A percentile compares a stretch with the other conserved stretches of the same genome.
Evolutionary conservation across 2,797 vertebrate species (phyloP).

Genomic region (Scleropages formosus): DNA sequence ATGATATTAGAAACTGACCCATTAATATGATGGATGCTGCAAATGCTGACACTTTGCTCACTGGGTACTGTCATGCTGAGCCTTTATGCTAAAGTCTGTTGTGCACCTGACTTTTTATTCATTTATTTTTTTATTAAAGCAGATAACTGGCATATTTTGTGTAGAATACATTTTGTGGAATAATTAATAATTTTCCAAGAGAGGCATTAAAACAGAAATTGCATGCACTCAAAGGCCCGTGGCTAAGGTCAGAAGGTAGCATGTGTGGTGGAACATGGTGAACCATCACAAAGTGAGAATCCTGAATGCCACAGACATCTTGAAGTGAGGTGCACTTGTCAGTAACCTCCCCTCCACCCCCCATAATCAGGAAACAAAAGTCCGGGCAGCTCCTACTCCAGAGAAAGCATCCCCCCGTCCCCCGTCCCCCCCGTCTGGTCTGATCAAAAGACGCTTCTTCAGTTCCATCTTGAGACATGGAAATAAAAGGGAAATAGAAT

Average conservation of each 20-base stretch:
- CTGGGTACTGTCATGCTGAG: too few relatives aligned
- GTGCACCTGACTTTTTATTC: too few relatives aligned
- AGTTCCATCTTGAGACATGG: conserved; percentile 71
- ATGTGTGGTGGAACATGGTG: background rate
- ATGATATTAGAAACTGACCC: too few relatives aligned
- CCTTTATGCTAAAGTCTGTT: too few relatives aligned
- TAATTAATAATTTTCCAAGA: too few relatives aligned
- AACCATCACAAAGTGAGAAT: background rate
- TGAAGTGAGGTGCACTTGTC: background rate
- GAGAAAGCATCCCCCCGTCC: conserved; percentile 41
- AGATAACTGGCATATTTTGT: too few relatives aligned
- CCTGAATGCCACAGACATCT: too few relatives aligned
- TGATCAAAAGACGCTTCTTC: conserved; percentile 74
- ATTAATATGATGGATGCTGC: too few relatives aligned
- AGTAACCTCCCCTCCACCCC: conserved; percentile 8
- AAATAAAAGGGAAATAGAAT: conserved; percentile 65
- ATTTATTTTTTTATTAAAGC: too few relatives aligned
- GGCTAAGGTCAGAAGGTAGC: background rate
- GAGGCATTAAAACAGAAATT: too few relatives aligned
- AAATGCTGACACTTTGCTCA: too few relatives aligned
- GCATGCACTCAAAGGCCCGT: background rate
- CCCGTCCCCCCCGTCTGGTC: conserved; percentile 63
- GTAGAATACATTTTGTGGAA: too few relatives aligned
- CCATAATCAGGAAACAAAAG: conserved; percentile 58
- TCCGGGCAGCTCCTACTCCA: conserved; percentile 66